These are phyloP conservation scores for Papilio polytes DNA, from an alignment of 1,140 invertebrate species.

Conservation along the genomic window DNA sequence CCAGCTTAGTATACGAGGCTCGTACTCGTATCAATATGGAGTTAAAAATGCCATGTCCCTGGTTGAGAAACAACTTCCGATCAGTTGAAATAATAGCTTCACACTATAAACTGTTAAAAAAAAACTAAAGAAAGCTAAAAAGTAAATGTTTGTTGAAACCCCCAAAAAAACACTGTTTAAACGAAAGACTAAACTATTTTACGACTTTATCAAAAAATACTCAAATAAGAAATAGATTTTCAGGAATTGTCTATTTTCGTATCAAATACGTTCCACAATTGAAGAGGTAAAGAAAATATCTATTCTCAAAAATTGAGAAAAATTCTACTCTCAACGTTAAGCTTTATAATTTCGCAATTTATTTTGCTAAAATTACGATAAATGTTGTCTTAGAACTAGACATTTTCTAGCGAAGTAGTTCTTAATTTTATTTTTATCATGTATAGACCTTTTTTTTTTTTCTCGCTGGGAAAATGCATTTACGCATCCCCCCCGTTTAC, in stretches of 20 bases:
- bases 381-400: background rate
- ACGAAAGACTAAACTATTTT: background rate
- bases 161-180: background rate
- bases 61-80: slow-evolving; percentile 26
- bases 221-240: background rate
- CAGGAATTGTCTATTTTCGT: background rate
- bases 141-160: no score
- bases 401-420: background rate
- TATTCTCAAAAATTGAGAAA: background rate
- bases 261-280: background rate
- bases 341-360: background rate
- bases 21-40: slow-evolving; percentile 15
- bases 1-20: slow-evolving; percentile 5
- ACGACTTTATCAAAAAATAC: background rate
- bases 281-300: background rate
- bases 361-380: background rate
- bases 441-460: no score
- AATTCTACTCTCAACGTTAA: background rate
- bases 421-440: no score
- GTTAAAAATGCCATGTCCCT: slow-evolving; percentile 17
- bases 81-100: slow-evolving; percentile 18
- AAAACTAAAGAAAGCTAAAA: no score
- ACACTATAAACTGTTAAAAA: background rate
- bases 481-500: no score
- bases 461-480: no score